These are phyloP conservation scores for Paedocypris sp. DNA, from an alignment of 2,113 vertebrate genomes.

Conservation along the genomic window DNA sequence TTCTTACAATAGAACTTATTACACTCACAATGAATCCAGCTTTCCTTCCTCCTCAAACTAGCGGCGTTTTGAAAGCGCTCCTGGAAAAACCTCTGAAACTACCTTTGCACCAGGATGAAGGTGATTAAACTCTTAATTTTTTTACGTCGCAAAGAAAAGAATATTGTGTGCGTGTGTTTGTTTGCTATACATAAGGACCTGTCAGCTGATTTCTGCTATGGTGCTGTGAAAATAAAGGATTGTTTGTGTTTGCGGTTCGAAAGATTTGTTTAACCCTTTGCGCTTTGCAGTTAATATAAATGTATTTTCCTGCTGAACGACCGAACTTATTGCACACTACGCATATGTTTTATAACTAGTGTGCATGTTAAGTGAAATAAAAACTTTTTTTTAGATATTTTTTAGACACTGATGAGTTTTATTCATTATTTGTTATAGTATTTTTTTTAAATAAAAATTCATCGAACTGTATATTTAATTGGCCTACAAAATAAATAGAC, in stretches of 20 bases:
- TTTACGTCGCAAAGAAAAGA: neutral
- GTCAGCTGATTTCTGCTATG: neutral
- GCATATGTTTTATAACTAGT: no score
- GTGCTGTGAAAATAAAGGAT: neutral
- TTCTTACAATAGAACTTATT: no score
- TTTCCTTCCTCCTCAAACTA: constrained; percentile 75
- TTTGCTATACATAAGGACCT: neutral
- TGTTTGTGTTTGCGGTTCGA: neutral
- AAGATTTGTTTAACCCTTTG: neutral
- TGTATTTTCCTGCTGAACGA: neutral
- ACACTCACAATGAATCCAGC: constrained; percentile 68
- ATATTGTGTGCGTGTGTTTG: fast-evolving
- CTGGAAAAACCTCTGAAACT: constrained; percentile 82
- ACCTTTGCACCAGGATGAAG: constrained; percentile 73
- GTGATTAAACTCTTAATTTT: constrained; percentile 48
- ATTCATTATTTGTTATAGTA: no score
- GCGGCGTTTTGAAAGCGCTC: constrained; percentile 79
- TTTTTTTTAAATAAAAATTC: no score
- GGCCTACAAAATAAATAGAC: no score
- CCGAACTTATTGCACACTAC: no score
- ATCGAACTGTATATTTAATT: no score
- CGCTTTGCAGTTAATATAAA: neutral
- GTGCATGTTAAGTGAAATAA: no score
- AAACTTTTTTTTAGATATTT: no score
- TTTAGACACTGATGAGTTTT: no score